phyloP scores from a whole-genome alignment of 2,113 vertebrate species.

The Rhea americana region DNA sequence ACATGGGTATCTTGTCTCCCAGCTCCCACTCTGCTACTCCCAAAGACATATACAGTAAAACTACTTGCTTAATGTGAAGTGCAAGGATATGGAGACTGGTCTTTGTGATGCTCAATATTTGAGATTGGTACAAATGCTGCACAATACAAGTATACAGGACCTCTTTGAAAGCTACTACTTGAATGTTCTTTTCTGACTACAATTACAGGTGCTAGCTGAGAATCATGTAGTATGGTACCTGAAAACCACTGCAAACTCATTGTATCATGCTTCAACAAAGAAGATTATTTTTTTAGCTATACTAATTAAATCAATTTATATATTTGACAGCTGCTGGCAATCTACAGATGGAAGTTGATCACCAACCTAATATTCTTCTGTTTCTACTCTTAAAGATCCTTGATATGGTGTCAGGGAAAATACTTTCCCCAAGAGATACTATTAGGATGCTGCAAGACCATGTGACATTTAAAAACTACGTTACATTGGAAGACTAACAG shows the following conservation, averaged over 20 bases:
- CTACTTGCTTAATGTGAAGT: neutral
- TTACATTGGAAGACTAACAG: constrained; percentile 49
- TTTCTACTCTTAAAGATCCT: constrained; percentile 63
- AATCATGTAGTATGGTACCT: neutral
- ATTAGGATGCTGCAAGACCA: constrained; percentile 68
- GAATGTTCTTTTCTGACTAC: constrained; percentile 13
- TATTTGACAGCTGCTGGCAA: constrained; percentile 58
- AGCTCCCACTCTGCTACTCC: neutral
- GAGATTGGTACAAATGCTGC: neutral
- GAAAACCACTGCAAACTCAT: neutral
- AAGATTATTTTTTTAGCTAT: constrained; percentile 43
- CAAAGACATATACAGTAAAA: neutral
- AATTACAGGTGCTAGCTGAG: constrained; percentile 21
- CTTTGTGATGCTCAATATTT: neutral
- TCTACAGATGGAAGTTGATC: constrained; percentile 51
- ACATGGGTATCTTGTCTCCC: neutral
- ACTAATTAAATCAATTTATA: constrained; percentile 80
- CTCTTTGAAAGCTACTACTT: constrained; percentile 12
- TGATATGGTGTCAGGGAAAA: constrained; percentile 53
- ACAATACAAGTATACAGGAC: neutral
- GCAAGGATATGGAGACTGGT: neutral
- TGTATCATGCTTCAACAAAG: constrained; percentile 7
- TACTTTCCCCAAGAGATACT: constrained; percentile 71
- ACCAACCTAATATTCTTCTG: constrained; percentile 27
- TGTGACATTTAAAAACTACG: constrained; percentile 64